Evolutionary conservation across 2,113 vertebrate species (phyloP).

Genomic region (Callipepla squamata): DNA sequence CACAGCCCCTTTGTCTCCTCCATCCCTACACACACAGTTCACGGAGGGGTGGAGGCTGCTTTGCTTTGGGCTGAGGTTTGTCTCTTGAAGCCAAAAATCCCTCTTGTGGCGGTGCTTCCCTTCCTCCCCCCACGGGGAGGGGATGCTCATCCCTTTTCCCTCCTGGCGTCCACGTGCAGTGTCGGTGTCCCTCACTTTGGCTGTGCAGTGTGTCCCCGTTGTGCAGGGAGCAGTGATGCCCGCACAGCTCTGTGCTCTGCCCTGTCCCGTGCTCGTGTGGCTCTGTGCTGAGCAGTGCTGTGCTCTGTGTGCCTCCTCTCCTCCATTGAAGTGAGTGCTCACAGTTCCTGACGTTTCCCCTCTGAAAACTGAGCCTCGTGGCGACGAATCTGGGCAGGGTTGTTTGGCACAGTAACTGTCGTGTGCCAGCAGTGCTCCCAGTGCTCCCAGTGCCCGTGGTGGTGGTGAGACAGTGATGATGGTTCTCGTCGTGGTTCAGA

Average conservation of each 20-base stretch:
- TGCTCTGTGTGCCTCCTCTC: background rate
- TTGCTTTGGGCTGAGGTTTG: background rate
- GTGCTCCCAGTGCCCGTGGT: too few species aligned
- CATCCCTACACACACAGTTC: background rate
- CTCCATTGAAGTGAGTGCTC: background rate
- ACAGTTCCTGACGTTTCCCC: background rate
- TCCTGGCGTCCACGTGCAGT: background rate
- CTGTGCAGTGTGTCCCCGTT: background rate
- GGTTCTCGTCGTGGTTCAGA: background rate
- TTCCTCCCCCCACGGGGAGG: background rate
- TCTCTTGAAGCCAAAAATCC: background rate
- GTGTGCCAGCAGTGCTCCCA: background rate
- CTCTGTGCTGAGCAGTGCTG: background rate
- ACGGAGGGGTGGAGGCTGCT: background rate
- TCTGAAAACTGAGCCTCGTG: background rate
- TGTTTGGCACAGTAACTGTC: background rate
- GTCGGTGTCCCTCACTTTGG: background rate
- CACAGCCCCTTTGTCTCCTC: background rate
- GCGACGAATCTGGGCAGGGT: background rate
- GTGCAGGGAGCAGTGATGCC: background rate
- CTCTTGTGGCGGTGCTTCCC: background rate
- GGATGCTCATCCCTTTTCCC: accelerated
- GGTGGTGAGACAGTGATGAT: background rate
- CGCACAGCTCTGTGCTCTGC: background rate
- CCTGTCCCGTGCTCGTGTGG: background rate